phyloP scores from a whole-genome alignment of 2,113 vertebrate genomes.

The Prietella phreatophila region DNA sequence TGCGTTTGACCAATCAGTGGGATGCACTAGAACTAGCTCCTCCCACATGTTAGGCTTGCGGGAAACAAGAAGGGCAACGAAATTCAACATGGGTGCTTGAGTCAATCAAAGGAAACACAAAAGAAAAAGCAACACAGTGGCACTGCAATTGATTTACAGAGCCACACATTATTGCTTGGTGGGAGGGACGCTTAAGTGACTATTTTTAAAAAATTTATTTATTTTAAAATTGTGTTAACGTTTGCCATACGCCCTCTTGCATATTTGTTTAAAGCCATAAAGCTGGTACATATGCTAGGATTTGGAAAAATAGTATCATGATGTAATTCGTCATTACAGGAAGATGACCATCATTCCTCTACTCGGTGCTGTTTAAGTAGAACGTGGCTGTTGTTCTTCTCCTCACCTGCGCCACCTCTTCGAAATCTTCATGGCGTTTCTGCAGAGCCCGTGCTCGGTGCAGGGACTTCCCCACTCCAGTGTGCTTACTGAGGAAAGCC shows the following conservation, averaged over 20 bases:
- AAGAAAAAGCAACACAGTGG: not conserved
- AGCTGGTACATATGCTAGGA: not conserved
- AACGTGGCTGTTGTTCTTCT: not conserved
- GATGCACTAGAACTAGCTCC: not conserved
- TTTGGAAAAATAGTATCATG: not conserved
- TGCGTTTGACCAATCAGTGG: not conserved
- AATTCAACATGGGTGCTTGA: not conserved
- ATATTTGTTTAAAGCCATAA: not conserved
- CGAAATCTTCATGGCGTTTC: constrained; percentile 97
- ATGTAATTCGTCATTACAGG: not conserved
- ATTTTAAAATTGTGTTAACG: not conserved
- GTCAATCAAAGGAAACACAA: not conserved
- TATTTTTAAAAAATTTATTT: not conserved
- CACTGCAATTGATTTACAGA: not conserved
- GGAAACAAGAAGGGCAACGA: not conserved
- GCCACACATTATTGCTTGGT: not conserved
- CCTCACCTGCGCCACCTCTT: constrained; percentile 94
- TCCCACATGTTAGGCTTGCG: not conserved
- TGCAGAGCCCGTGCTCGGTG: constrained; percentile 94
- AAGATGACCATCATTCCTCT: no score
- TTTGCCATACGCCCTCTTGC: not conserved
- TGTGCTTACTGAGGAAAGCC: constrained; percentile 97
- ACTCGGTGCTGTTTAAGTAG: not conserved
- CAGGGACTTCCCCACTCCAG: constrained; percentile 93
- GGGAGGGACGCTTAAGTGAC: not conserved